Percentiles rank a stretch among this genome's conserved stretches.
phyloP scores from a whole-genome alignment of 2,797 vertebrate species.

The Sternarchorhynchus goeldii region DNA sequence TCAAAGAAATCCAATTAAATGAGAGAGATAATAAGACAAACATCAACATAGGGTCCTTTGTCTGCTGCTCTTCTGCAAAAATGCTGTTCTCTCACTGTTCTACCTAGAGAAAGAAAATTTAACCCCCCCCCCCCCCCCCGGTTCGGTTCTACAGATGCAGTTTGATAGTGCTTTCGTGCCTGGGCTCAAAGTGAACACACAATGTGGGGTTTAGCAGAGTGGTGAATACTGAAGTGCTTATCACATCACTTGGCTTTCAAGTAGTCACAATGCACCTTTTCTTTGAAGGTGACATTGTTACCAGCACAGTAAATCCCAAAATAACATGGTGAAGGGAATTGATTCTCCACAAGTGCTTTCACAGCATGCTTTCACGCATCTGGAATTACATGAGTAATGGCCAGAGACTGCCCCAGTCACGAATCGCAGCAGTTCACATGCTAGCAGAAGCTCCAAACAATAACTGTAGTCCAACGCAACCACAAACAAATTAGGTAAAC shows the following conservation, averaged over 20 bases:
- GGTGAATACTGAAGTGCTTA: constrained; percentile 24
- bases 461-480: constrained; percentile 4
- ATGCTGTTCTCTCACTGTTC: no score
- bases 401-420: constrained; percentile 19
- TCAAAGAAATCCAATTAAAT: constrained; percentile 74
- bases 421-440: constrained; percentile 34
- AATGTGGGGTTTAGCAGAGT: constrained; percentile 8
- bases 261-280: constrained; percentile 36
- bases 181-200: constrained; percentile 44
- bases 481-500: constrained; percentile 16
- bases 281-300: constrained; percentile 29
- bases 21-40: constrained; percentile 62
- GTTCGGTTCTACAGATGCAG: constrained; percentile 44
- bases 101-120: no score
- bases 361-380: constrained; percentile 25
- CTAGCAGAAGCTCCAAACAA: constrained; percentile 4
- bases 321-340: constrained; percentile 42
- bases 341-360: constrained; percentile 31
- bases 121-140: no score
- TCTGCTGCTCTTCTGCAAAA: no score
- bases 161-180: constrained; percentile 58
- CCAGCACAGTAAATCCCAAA: constrained; percentile 26
- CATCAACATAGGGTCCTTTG: constrained; percentile 54
- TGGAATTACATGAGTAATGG: constrained; percentile 26
- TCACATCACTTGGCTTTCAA: constrained; percentile 45